phyloP scores from a whole-genome alignment of 2,888 invertebrate genomes.

The Dolichomitus sp. region DNA sequence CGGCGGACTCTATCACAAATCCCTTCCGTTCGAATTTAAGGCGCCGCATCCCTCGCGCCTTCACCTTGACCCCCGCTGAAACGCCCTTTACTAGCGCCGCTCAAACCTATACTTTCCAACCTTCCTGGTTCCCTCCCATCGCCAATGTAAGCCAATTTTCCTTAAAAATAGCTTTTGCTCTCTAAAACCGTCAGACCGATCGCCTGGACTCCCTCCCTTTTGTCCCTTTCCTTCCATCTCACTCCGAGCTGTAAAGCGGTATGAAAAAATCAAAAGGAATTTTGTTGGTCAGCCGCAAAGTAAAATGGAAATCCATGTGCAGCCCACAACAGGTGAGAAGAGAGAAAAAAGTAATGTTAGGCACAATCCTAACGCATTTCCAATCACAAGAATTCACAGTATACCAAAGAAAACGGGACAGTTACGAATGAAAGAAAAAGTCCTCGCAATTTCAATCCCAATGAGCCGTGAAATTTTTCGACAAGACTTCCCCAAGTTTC shows the following conservation, averaged over 20 bases:
- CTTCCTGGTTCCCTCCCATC: slow-evolving; percentile 34
- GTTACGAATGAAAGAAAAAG: slow-evolving; percentile 8
- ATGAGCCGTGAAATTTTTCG: slow-evolving; percentile 52
- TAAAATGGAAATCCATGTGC: slow-evolving; percentile 15
- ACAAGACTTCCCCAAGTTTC: slow-evolving; percentile 4
- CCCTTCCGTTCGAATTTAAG: slow-evolving; percentile 51
- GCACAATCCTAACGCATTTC: slow-evolving; percentile 20
- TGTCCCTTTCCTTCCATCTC: slow-evolving; percentile 20
- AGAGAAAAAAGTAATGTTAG: background rate
- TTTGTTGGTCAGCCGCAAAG: slow-evolving; percentile 33
- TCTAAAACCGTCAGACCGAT: slow-evolving; percentile 33
- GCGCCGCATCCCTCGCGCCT: slow-evolving; percentile 57
- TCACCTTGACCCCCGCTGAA: slow-evolving; percentile 48
- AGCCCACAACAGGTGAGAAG: background rate
- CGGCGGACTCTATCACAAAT: slow-evolving; percentile 48
- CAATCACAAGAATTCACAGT: slow-evolving; percentile 17
- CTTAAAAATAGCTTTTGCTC: slow-evolving; percentile 47
- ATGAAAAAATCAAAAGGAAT: slow-evolving; percentile 35
- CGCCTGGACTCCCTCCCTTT: slow-evolving; percentile 8
- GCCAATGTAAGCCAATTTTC: slow-evolving; percentile 63
- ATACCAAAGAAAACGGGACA: slow-evolving; percentile 4
- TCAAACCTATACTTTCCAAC: slow-evolving; percentile 51
- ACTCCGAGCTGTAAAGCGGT: slow-evolving; percentile 9
- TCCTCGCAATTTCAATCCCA: slow-evolving; percentile 35
- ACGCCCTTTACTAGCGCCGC: slow-evolving; percentile 72